Evolutionary conservation across 2,113 vertebrate species (phyloP), one percentile per base, ranked within the genome.

Genomic region (Edolisoma coerulescens): DNA sequence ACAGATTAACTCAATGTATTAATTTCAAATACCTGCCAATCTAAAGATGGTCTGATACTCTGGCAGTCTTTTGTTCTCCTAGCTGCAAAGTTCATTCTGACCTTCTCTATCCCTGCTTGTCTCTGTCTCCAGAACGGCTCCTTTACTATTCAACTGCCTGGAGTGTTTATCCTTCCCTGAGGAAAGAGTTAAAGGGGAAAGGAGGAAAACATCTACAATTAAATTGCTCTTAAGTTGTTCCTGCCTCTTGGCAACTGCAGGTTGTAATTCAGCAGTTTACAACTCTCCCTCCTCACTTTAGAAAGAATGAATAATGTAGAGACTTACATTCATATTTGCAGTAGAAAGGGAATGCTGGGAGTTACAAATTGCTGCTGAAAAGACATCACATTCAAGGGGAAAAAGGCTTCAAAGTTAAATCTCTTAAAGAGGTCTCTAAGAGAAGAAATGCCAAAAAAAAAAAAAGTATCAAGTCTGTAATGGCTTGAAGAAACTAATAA

Each of bases 221-320:
- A 95, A 84, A 96, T 60, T 69, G 57, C 65, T 84, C 49, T 90
- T 95, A 84, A 95, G 78, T 76, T 95, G 70, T 87, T 78, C 77
- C 81, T 89, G 67, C 91, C 87, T 78, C 81, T 84, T 89, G 53
- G 78, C 74, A 95, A 79, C 84, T 90, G 50, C 71, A 61, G 32
- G 39, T 67, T 93, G 78, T 91, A 89, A 94, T 93, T 91, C 94
- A 92, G 60, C 10, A 7, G 69, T 88, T 93, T 86, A 94, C 76
- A 86, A 74, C 63, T 70, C 86, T 96, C 79, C 10, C 67, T 92
- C 30, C 1, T 90, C 70, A 59, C 75, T 88, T 87, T 45, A 86
- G 70, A 89, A 95, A 83, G 61, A 93, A 94, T 85, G 92, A 96
- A 94, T 87, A 95, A 93, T 22, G 37, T 76, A 77, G 32, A 44